A percentile compares a stretch with the other conserved stretches of the same genome.
Evolutionary conservation across 1,140 invertebrate genomes (phyloP).

Genomic region (Temnothorax nylanderi): DNA sequence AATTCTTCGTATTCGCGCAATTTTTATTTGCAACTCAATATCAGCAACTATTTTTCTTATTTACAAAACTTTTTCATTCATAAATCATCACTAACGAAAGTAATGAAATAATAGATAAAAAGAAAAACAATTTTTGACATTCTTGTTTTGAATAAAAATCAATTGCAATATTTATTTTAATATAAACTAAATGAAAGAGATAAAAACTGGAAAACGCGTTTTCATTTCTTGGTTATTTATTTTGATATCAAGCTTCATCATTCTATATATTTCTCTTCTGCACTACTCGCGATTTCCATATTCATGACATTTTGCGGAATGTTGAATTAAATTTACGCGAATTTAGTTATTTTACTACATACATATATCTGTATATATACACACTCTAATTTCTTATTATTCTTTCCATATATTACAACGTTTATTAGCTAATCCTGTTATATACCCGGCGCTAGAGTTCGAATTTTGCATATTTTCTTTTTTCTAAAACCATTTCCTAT

Average conservation of each 20-base stretch:
- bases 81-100: not conserved
- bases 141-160: not conserved
- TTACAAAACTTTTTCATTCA: not conserved
- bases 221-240: not conserved
- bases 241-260: conserved; percentile 6
- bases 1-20: not conserved
- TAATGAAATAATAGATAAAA: not conserved
- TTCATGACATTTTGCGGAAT: conserved; percentile 23
- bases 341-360: not conserved
- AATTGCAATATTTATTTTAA: not conserved
- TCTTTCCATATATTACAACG: not conserved
- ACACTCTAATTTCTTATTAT: not conserved
- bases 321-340: not conserved
- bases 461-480: not conserved
- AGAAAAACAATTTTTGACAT: not conserved
- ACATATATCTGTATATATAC: too few relatives aligned
- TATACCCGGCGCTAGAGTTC: not conserved
- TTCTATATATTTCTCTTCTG: not conserved
- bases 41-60: not conserved
- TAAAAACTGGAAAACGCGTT: not conserved
- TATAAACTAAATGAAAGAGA: conserved; percentile 12
- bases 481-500: not conserved
- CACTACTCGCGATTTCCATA: not conserved
- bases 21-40: not conserved
- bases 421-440: not conserved